Base-by-base conservation (phyloP, 2,113 vertebrate genomes). In the Halcyon senegalensis region DNA sequence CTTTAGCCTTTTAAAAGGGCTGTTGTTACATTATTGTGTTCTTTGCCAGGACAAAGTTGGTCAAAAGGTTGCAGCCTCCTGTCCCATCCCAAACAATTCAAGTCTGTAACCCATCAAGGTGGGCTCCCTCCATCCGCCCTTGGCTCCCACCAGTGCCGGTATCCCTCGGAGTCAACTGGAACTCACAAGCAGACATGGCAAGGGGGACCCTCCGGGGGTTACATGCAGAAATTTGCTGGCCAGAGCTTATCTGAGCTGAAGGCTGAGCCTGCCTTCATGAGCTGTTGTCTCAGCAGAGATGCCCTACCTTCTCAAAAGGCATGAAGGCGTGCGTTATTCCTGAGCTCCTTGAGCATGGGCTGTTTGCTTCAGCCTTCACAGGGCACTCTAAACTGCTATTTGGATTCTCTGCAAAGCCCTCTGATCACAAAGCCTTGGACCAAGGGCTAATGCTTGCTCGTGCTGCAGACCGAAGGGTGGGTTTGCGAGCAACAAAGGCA, bases 381-480 rank as follows among this genome's bases (percentile, higher is more conserved):
- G 56, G 30, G 60, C 80, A 6, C n/a, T 17, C 5, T 16, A 69
- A 90, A 37, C 60, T 89, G 62, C 59, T 58, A 44, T 96, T 64
- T 60, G 50, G 48, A 50, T 96, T 93, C 59, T 86, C 66, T 85
- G 70, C 46, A 93, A 92, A 94, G 82, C 41, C 64, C 44, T 73
- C 76, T 59, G 93, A 88, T 43, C 28, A 46, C 50, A 75, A 87
- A 78, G 44, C 62, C 46, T 88, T 68, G 60, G 50, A 60, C 87
- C 60, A 27, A 18, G 6, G 13, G 51, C 63, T 94, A 66, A 80
- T 63, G 69, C 76, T 93, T 9, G 4, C 28, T 94, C 39, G 55
- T 27, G 44, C 58, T 62, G 60, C 89, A 94, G 78, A 77, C 84
- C 2, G 2, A 87, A 89, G 85, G 68, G 31, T 73, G 27, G 24